Base-by-base conservation (phyloP, 2,888 invertebrate species). In the Luperina testacea region DNA sequence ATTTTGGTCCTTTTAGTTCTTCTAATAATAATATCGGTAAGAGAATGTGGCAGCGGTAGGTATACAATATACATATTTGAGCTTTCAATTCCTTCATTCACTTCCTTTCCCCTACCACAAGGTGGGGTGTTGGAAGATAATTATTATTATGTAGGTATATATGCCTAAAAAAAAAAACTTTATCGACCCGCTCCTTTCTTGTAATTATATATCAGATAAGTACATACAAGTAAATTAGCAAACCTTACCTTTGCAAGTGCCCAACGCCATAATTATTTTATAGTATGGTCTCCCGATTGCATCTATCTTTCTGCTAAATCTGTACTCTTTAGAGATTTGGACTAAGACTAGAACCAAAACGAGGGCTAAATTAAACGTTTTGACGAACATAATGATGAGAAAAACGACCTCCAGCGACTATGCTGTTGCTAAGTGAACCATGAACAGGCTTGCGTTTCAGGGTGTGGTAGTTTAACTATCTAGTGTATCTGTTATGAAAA, bases 211-310 rank as follows among this genome's bases (percentile, higher is more conserved):
- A 11, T 57, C 11, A 51, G 3, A 15, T 48, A 48, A 48, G 48
- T 48, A 0, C 32, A n/a, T 42, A 27, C 48, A 42, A 63, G 7
- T 61, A 57, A 7, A 48, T 32, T 27, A 64, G 9, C 0, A 45
- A 57, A 63, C 9, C 45, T 65, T 72, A 96, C 96, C 94, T 93
- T 92, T 92, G 82, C 96, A 96, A 20, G 72, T 72, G 71, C 96
- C 96, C 74, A 95, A 83, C 57, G 87, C 81, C 91, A 96, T 90
- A 32, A 93, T 77, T 57, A 96, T 92, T 85, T 94, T 94, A 83
- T 95, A 96, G 83, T 93, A 95, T 3, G 94, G 93, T 72, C 89
- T 86, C 38, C 93, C 93, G 53, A 93, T 90, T 15, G 93, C 94
- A 80, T 90, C 72, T 48, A 96, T 92, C 3, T 78, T 89, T 81